These are phyloP conservation scores for Drosophila saltans DNA, from an alignment of 1,140 invertebrate species.

Conservation along the genomic window DNA sequence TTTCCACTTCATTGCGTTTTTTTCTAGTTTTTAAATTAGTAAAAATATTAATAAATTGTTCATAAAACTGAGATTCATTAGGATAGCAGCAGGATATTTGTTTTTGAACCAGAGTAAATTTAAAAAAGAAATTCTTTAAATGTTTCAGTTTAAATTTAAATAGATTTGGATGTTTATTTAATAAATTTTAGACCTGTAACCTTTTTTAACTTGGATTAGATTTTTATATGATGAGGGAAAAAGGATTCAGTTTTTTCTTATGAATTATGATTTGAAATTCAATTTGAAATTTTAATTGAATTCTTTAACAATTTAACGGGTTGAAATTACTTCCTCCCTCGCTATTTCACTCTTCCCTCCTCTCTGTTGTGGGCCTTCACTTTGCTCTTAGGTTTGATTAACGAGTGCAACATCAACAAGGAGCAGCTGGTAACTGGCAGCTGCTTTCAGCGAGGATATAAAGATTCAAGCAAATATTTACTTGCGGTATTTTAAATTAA, in stretches of 20 bases:
- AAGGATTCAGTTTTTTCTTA: not conserved
- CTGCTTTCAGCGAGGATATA: slow-evolving; percentile 2
- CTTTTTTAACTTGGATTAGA: not conserved
- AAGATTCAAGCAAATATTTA: slow-evolving; percentile 13
- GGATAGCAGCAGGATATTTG: no score
- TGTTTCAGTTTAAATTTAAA: no score
- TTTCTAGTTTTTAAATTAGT: no score
- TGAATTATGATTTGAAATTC: not conserved
- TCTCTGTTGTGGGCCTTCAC: not conserved
- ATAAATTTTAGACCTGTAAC: no score
- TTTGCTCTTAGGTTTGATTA: slow-evolving; percentile 9
- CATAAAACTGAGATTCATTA: no score
- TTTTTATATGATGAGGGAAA: not conserved
- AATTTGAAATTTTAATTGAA: slow-evolving; percentile 12
- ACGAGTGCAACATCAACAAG: slow-evolving; percentile 8
- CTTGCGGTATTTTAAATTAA: slow-evolving; percentile 13
- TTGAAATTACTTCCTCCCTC: not conserved
- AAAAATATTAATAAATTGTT: no score
- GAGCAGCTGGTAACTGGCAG: slow-evolving; percentile 7
- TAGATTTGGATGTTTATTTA: no score
- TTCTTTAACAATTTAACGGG: slow-evolving; percentile 8
- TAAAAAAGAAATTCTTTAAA: no score
- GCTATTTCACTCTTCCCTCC: not conserved
- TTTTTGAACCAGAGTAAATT: no score
- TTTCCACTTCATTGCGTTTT: no score